Conservation (phyloP, 2,113 vertebrate genomes). For the Strigops habroptila region DNA sequence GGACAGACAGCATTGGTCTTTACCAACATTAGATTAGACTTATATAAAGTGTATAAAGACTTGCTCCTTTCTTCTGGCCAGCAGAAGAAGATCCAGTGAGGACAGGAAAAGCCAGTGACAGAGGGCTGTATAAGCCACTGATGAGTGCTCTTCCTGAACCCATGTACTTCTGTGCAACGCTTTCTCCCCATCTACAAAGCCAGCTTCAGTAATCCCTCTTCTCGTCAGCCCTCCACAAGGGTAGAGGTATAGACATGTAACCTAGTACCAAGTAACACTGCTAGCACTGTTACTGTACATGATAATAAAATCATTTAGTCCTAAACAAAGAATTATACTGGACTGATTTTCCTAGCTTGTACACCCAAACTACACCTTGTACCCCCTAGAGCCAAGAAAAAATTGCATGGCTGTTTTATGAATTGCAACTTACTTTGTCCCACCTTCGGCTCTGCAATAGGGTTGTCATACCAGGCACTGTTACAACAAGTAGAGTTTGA, state of each 20-base stretch:
- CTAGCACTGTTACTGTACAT: background rate
- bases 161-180: background rate
- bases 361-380: background rate
- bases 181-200: background rate
- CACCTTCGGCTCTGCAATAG: background rate
- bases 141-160: background rate
- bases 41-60: background rate
- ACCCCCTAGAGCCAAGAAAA: background rate
- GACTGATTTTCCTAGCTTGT: background rate
- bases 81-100: background rate
- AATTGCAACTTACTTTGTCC: background rate
- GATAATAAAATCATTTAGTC: background rate
- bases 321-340: background rate
- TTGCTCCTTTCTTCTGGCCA: background rate
- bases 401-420: background rate
- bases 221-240: background rate
- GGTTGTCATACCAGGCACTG: background rate
- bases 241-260: background rate
- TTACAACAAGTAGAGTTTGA: background rate
- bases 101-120: background rate
- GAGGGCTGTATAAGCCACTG: background rate
- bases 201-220: background rate
- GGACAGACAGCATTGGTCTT: background rate
- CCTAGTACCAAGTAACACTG: background rate
- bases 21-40: background rate